Evolutionary conservation across 30 jellyfish, hydroid and myxozoan species (phyloP), one percentile per base, ranked within the genome.

Genomic region (Sanderia malayensis): DNA sequence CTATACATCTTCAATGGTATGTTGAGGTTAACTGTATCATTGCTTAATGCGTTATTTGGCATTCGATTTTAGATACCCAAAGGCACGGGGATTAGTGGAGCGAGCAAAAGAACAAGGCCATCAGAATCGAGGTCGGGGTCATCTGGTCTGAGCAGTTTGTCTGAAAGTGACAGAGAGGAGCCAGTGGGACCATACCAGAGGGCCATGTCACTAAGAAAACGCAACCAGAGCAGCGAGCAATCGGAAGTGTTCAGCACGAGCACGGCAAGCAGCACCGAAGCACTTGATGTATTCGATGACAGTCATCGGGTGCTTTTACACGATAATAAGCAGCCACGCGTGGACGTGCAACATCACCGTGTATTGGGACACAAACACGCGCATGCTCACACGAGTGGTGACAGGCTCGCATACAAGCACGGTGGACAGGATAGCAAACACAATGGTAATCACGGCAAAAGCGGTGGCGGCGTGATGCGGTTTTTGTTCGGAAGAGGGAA

Each of bases 81-180:
- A 33, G 30, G 25, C n/a, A 4, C 75, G 13, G 69, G 27, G 9
- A 71, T 71, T 0, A 74, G 86, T 8, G 80, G 81, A 31, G 86
- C 94, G 4, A 21, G 73, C 46, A 82, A 82, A 73, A 61, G 73
- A 30, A 67, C 94, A 17, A 71, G 68, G 26, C 86, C 94, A 8
- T 82, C 94, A 0, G 82, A 71, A 17, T 82, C 94, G 26, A 84
- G 94, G 2, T 82, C 94, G 4, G 86, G 83, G 60, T 67, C 92
- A 44, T 82, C 86, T 0, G 67, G 86, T 29, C 69, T 82, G 29
- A 77, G 74, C 74, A 82, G 94, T 28, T 79, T 82, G 17, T 82
- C 94, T 32, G 94, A 82, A 57, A 82, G 94, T 71, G 88, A 76
- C 32, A 64, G 33, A n/a, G 94, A 82, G 47, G 77, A 24, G 31